Base-by-base conservation (phyloP, 2,113 vertebrate genomes). In the Nothobranchius kuhntae region DNA sequence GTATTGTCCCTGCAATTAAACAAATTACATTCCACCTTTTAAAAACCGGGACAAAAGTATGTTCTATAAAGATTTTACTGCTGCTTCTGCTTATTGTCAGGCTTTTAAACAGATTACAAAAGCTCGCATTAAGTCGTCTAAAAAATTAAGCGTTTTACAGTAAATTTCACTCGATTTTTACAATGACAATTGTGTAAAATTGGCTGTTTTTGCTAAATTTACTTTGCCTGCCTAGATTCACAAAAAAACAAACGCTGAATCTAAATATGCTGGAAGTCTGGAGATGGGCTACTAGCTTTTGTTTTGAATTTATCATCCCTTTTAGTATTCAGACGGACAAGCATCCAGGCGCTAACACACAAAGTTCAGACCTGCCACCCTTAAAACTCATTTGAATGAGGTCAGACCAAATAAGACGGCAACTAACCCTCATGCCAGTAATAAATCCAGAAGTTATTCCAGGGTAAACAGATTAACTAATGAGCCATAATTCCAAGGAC, bases 391-490 rank as follows among this genome's bases (percentile, higher is more conserved):
- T 76, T 83, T 73, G 68, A 38, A 69, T 81, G 79, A 83, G 73
- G 70, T 70, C 68, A 83, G 13, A 26, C 40, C 46, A 69, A 66
- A 74, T 63, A 60, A 68, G 45, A 56, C 65, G 57, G 69, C 35
- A 78, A 42, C 68, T 60, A 54, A 76, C 61, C 47, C 48, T 65
- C 72, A 58, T 68, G 55, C 66, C 17, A 36, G 52, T n/a, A 76
- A 76, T 76, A 81, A 84, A 68, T 73, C 30, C 35, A 38, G 44
- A 78, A 77, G 86, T 85, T 40, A 82, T 83, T 74, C 71, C 48
- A 6, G 71, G 66, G 73, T 81, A 88, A 90, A 91, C 86, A 92
- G 83, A 86, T 89, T 57, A 82, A 71, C 69, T 91, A 92, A 93
- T 88, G 83, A 91, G 88, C 50, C 62, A 50, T 87, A 82, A 86